Conservation (phyloP, 2,113 vertebrate species). For the Fukomys damarensis region DNA sequence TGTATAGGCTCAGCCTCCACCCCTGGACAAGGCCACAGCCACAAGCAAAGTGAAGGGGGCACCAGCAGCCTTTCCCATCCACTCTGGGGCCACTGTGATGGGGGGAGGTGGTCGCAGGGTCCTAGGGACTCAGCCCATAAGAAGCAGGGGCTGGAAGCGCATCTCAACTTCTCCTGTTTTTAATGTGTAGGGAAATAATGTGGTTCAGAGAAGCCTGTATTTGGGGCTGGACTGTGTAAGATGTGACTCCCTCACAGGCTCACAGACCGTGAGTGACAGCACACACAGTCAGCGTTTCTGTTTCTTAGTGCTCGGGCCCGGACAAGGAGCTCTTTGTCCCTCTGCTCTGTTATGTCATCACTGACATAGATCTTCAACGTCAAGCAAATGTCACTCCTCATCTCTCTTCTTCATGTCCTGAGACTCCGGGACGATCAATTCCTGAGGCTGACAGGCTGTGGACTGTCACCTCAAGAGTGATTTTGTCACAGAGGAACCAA, state of each 20-base stretch:
- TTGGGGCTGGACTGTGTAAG: background rate
- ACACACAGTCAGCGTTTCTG: background rate
- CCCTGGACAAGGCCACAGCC: background rate
- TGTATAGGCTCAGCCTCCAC: background rate
- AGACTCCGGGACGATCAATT: background rate
- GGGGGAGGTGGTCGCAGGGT: background rate
- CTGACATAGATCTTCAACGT: background rate
- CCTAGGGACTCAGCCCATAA: background rate
- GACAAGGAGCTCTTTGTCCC: background rate
- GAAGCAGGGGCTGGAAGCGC: background rate
- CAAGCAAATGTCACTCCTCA: background rate
- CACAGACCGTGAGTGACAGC: fast-evolving
- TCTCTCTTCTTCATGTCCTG: background rate
- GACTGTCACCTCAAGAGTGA: background rate
- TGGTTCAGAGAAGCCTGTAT: background rate
- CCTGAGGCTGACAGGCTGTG: background rate
- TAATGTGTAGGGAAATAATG: background rate
- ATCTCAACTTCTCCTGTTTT: background rate
- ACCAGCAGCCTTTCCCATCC: background rate
- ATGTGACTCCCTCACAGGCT: background rate
- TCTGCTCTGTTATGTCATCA: background rate
- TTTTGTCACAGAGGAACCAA: background rate
- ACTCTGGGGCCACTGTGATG: fast-evolving
- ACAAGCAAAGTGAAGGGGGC: background rate
- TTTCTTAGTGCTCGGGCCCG: fast-evolving